phyloP scores from a whole-genome alignment of 2,888 invertebrate species.

The Sinotaia quadrata region DNA sequence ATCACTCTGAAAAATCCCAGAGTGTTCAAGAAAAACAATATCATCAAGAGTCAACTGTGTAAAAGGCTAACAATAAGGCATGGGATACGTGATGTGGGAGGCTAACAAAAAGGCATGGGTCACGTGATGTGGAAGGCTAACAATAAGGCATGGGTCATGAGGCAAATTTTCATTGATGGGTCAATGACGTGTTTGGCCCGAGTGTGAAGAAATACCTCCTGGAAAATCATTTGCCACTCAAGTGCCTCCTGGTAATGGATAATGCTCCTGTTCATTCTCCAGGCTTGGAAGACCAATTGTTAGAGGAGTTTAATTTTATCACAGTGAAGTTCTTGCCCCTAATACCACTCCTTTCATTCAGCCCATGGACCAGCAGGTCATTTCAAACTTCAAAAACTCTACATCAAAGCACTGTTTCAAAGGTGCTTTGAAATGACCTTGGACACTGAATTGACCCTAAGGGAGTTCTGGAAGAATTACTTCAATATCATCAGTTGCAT shows the following conservation, averaged over 20 bases:
- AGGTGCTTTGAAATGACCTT: neutral
- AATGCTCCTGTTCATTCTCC: conserved; percentile 26
- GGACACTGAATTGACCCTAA: neutral
- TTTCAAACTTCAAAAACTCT: conserved; percentile 22
- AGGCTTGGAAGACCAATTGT: conserved; percentile 1
- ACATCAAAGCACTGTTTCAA: neutral
- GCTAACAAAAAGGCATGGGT: conserved; percentile 13
- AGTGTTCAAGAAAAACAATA: too few relatives aligned
- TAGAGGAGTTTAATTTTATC: conserved; percentile 11
- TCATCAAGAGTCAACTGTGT: too few relatives aligned
- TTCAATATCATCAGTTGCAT: neutral
- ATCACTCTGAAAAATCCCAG: conserved; percentile 16
- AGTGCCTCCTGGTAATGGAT: conserved; percentile 25
- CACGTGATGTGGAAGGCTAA: conserved; percentile 25
- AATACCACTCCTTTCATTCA: conserved; percentile 15
- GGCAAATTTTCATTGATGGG: conserved; percentile 22
- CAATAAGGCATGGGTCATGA: conserved; percentile 25
- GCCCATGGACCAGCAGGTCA: conserved; percentile 29
- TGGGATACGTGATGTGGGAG: conserved; percentile 18
- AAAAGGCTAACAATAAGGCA: conserved; percentile 22
- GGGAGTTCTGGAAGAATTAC: conserved; percentile 12
- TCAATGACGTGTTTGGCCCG: conserved; percentile 14
- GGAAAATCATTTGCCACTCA: conserved; percentile 14
- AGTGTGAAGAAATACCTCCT: conserved; percentile 18
- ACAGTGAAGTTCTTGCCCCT: conserved; percentile 26